phyloP scores from a whole-genome alignment of 2,113 vertebrate genomes.

The Sander vitreus region DNA sequence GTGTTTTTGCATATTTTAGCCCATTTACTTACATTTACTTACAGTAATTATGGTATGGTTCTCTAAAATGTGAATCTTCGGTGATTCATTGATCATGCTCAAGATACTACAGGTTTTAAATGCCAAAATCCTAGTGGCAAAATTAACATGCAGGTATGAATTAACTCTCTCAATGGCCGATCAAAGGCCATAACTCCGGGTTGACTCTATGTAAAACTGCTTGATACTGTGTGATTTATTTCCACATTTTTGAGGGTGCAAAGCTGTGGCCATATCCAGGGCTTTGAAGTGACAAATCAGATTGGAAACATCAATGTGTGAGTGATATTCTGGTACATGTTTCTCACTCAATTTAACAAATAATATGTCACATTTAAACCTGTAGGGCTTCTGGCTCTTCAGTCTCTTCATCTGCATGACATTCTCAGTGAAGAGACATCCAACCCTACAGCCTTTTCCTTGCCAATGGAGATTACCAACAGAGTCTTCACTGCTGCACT shows the following conservation, averaged over 20 bases:
- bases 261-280: neutral
- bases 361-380: constrained; percentile 5
- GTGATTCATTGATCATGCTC: neutral
- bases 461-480: constrained; percentile 69
- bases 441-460: neutral
- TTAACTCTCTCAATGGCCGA: too few species aligned
- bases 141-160: neutral
- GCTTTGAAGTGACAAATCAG: neutral
- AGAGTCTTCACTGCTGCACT: constrained; percentile 39
- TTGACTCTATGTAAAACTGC: neutral
- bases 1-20: neutral
- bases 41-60: neutral
- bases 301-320: neutral
- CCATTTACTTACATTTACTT: neutral
- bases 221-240: neutral
- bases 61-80: neutral
- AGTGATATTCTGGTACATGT: neutral
- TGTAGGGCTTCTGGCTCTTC: constrained; percentile 25
- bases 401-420: neutral
- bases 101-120: neutral
- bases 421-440: neutral
- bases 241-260: neutral
- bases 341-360: neutral
- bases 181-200: too few species aligned
- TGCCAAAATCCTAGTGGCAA: neutral